Percentiles rank a stretch among this genome's conserved stretches.
Evolutionary conservation across 2,113 vertebrate species (phyloP).

Genomic region (Siphamia tubifer): DNA sequence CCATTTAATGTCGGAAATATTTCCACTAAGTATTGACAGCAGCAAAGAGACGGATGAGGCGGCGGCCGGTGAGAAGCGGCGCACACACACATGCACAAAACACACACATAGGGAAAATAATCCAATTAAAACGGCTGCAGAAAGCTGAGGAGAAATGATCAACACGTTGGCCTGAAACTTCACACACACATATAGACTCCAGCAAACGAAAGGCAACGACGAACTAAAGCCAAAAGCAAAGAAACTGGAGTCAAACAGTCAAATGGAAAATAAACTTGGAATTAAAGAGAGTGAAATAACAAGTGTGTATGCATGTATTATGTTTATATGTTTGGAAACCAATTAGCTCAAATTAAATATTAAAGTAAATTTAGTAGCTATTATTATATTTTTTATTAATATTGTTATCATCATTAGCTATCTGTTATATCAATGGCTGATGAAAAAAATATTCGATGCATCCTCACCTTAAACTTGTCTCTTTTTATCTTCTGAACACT

Average conservation of each 20-base stretch:
- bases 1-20: conserved; percentile 76
- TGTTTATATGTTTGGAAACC: too few species aligned
- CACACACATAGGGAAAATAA: too few species aligned
- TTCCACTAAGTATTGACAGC: conserved; percentile 71
- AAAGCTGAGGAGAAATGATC: neutral
- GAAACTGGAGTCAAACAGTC: too few species aligned
- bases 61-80: conserved; percentile 27
- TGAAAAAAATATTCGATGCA: neutral
- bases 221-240: too few species aligned
- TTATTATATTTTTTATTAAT: neutral
- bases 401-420: neutral
- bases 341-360: too few species aligned
- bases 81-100: too few species aligned
- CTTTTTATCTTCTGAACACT: neutral
- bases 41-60: conserved; percentile 52
- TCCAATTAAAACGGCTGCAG: conserved; percentile 30
- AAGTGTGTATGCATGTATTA: too few species aligned
- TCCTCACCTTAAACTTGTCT: neutral
- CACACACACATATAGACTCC: neutral
- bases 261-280: too few species aligned
- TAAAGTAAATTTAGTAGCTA: neutral
- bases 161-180: conserved; percentile 53
- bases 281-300: too few species aligned
- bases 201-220: too few species aligned
- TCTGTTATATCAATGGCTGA: neutral